These are phyloP conservation scores for Larimichthys crocea DNA, from an alignment of 2,113 vertebrate genomes.

Conservation along the genomic window DNA sequence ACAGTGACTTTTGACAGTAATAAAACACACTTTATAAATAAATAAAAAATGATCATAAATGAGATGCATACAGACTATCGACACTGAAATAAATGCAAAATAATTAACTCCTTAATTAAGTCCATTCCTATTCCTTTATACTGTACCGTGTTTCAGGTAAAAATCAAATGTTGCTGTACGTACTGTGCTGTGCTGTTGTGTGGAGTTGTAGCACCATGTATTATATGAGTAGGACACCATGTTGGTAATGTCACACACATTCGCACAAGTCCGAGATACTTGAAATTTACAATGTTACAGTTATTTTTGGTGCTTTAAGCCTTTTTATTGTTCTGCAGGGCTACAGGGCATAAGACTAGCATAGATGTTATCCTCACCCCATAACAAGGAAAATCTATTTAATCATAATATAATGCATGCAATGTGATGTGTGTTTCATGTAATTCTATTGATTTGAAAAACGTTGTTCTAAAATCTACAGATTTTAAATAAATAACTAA, in stretches of 20 bases:
- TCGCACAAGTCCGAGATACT: not conserved
- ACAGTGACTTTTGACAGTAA: not conserved
- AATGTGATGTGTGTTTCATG: not conserved
- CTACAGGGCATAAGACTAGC: no score
- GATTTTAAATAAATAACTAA: not conserved
- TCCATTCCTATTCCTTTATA: no score
- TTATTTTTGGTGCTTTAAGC: no score
- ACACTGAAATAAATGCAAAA: no score
- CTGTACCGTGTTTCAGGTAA: not conserved
- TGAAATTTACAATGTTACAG: no score
- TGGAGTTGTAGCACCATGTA: conserved; percentile 35
- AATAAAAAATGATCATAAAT: no score
- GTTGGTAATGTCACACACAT: not conserved
- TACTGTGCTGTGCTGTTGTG: not conserved
- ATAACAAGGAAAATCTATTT: not conserved
- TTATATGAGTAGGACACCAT: not conserved
- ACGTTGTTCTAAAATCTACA: not conserved
- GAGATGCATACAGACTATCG: not conserved
- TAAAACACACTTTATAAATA: not conserved
- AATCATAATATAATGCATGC: not conserved
- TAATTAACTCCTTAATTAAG: not conserved
- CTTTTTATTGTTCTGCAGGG: no score
- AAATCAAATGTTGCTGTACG: no score
- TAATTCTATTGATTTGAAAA: not conserved
- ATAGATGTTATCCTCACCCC: not conserved